A percentile compares a stretch with the other conserved stretches of the same genome.
Conservation (phyloP, 2,113 vertebrate species). For the Proterorhinus semilunaris region DNA sequence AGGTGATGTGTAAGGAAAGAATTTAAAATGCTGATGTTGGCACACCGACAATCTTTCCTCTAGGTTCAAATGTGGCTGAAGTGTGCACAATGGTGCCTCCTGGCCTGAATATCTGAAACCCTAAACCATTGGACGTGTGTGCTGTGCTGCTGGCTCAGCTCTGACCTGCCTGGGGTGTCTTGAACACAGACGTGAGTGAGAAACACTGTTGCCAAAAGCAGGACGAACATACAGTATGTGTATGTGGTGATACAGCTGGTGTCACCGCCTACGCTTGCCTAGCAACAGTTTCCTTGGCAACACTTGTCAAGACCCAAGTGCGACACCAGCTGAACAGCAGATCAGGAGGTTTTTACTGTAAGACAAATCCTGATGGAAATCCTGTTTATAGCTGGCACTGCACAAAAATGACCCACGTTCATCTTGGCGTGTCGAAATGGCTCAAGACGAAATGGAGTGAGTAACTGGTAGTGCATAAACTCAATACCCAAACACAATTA, state of each 20-base stretch:
- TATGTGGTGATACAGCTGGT: slow-evolving; percentile 38
- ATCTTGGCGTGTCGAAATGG: no score
- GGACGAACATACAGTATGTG: slow-evolving; percentile 10
- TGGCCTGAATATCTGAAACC: neutral
- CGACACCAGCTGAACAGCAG: slow-evolving; percentile 61
- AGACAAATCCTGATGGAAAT: slow-evolving; percentile 13
- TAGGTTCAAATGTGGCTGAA: neutral
- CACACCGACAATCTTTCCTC: neutral
- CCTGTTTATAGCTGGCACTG: neutral
- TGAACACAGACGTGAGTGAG: neutral
- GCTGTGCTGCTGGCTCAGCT: slow-evolving; percentile 11
- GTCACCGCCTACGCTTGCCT: slow-evolving; percentile 59
- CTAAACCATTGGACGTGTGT: neutral
- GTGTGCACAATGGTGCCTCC: neutral
- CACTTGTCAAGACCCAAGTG: slow-evolving; percentile 58
- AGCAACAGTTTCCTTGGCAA: slow-evolving; percentile 77
- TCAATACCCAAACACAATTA: neutral
- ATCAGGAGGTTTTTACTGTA: slow-evolving; percentile 37
- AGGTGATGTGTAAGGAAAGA: neutral
- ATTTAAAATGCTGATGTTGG: neutral
- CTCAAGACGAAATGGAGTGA: neutral
- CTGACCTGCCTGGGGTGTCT: slow-evolving; percentile 2
- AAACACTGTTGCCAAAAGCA: slow-evolving; percentile 35
- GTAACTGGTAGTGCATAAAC: neutral
- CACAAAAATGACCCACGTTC: neutral